Evolutionary conservation across 2,888 invertebrate species (phyloP).

Genomic region (Ceramica pisi): DNA sequence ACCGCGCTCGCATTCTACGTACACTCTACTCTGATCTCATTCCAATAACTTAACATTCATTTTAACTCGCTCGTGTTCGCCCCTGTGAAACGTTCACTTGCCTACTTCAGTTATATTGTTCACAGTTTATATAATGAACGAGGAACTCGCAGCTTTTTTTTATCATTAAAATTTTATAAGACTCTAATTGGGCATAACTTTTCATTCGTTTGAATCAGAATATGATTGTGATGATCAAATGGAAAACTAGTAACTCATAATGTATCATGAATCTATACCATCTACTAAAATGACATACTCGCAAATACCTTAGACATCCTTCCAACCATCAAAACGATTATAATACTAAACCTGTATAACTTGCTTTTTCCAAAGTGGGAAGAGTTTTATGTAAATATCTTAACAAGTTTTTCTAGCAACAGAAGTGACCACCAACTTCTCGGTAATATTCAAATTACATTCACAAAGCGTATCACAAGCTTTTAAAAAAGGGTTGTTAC

Average conservation of each 20-base stretch:
- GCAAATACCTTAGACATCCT: slow-evolving; percentile 13
- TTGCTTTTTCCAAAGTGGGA: slow-evolving; percentile 28
- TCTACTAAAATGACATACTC: neutral
- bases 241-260: neutral
- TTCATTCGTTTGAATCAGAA: slow-evolving; percentile 26
- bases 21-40: slow-evolving; percentile 84
- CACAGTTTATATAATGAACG: slow-evolving; percentile 61
- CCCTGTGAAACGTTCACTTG: slow-evolving; percentile 74
- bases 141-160: slow-evolving; percentile 37
- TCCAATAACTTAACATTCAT: slow-evolving; percentile 76
- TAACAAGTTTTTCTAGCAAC: slow-evolving; percentile 35
- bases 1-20: slow-evolving; percentile 79
- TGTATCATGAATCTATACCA: neutral
- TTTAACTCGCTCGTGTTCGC: slow-evolving; percentile 58
- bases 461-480: slow-evolving; percentile 41
- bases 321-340: neutral
- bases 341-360: slow-evolving; percentile 38
- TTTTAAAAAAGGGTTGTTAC: slow-evolving; percentile 63
- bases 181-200: slow-evolving; percentile 58
- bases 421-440: slow-evolving; percentile 33
- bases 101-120: slow-evolving; percentile 60
- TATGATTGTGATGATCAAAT: slow-evolving; percentile 21
- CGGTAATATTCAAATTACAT: slow-evolving; percentile 51
- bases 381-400: slow-evolving; percentile 23
- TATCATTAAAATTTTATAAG: slow-evolving; percentile 59